phyloP scores from a whole-genome alignment of 2,888 invertebrate genomes.

The Cremastobaeus sp. region DNA sequence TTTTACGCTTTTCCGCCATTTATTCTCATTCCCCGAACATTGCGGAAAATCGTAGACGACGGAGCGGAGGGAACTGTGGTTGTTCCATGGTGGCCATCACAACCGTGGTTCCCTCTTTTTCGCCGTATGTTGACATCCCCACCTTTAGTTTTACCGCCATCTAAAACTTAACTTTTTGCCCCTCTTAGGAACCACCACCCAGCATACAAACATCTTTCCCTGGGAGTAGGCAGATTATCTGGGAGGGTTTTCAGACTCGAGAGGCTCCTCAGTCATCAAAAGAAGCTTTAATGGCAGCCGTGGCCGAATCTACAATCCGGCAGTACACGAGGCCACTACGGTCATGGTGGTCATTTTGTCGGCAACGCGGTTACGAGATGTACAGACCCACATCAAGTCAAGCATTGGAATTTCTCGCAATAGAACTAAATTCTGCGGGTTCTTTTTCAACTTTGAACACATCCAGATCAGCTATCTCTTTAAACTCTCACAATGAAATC shows the following conservation, averaged over 20 bases:
- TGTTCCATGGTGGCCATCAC: not conserved
- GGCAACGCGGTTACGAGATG: no score
- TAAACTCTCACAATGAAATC: no score
- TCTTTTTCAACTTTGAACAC: no score
- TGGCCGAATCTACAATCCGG: slow-evolving; percentile 43
- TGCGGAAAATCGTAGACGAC: slow-evolving; percentile 3
- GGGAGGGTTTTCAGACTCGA: not conserved
- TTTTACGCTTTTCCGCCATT: not conserved
- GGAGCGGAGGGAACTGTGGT: not conserved
- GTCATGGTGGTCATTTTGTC: slow-evolving; percentile 47
- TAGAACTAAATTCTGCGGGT: no score
- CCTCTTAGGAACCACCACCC: slow-evolving; percentile 6
- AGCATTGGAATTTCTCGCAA: no score
- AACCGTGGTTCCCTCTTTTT: not conserved
- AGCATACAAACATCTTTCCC: no score
- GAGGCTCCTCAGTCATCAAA: not conserved
- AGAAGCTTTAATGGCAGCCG: slow-evolving; percentile 21
- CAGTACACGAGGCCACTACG: slow-evolving; percentile 39
- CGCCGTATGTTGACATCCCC: not conserved
- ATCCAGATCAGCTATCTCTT: no score
- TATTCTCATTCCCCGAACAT: not conserved
- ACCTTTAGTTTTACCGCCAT: not conserved
- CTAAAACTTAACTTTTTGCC: not conserved
- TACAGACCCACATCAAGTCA: no score
- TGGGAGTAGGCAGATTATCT: slow-evolving; percentile 4